A percentile compares a stretch with the other conserved stretches of the same genome.
These are phyloP conservation scores for Oreochromis aureus DNA, from an alignment of 2,113 vertebrate species.

Conservation along the genomic window DNA sequence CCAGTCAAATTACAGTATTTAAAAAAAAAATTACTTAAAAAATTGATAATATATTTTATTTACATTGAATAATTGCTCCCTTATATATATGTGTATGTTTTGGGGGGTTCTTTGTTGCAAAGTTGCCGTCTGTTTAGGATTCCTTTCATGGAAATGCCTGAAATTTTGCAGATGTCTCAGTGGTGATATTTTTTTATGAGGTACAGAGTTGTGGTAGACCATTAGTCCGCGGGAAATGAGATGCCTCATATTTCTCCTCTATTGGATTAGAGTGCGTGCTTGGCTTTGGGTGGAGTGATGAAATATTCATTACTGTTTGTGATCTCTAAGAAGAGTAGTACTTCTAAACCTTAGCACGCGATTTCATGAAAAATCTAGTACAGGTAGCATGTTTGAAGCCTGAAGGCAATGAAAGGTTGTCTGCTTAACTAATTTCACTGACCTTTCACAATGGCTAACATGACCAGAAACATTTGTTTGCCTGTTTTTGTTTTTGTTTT, in stretches of 20 bases:
- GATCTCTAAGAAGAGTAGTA: constrained; percentile 71
- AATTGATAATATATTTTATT: background rate
- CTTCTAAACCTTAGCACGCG: constrained; percentile 72
- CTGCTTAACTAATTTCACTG: background rate
- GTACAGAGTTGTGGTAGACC: constrained; percentile 47
- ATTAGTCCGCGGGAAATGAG: constrained; percentile 74
- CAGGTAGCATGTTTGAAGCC: constrained; percentile 32
- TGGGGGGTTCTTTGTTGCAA: fast-evolving
- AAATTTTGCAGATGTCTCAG: constrained; percentile 7
- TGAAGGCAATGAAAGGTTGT: constrained; percentile 32
- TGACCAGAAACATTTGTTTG: background rate
- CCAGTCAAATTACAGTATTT: background rate
- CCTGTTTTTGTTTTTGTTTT: background rate
- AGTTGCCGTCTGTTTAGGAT: background rate
- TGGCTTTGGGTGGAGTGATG: constrained; percentile 75
- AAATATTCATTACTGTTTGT: constrained; percentile 87
- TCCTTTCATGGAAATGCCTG: background rate
- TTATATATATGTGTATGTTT: background rate
- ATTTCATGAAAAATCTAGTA: constrained; percentile 49
- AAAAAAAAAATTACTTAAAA: background rate
- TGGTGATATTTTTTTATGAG: constrained; percentile 6
- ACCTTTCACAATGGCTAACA: background rate
- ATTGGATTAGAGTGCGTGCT: constrained; percentile 76
- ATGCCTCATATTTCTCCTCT: constrained; percentile 78
- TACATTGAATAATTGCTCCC: background rate